A percentile compares a stretch with the other conserved stretches of the same genome.
Evolutionary conservation across 2,113 vertebrate genomes (phyloP).

Genomic region (Caloenas nicobarica): DNA sequence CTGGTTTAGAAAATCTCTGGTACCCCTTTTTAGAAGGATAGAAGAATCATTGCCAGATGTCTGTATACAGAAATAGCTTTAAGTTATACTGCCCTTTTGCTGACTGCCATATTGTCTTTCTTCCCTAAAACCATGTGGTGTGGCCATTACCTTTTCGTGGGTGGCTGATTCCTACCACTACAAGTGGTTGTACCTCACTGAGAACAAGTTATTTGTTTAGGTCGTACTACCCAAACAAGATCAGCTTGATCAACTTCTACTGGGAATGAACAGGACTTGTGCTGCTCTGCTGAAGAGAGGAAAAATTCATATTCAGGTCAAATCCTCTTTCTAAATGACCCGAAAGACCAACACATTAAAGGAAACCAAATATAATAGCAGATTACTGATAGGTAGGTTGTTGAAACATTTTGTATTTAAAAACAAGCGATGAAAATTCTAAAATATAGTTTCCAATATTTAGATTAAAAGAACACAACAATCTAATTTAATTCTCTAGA

Average conservation of each 20-base stretch:
- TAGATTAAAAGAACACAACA: not conserved
- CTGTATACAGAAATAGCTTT: too few relatives aligned
- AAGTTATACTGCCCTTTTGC: too few relatives aligned
- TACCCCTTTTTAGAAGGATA: too few relatives aligned
- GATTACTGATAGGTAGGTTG: fast-evolving
- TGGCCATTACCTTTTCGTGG: not conserved
- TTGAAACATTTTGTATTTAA: not conserved
- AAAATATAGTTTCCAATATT: not conserved
- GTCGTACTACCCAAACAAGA: not conserved
- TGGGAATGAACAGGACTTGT: not conserved
- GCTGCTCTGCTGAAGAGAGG: not conserved
- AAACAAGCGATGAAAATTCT: not conserved
- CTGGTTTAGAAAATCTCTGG: too few relatives aligned
- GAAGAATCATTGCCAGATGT: too few relatives aligned
- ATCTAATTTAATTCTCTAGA: not conserved
- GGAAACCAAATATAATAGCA: not conserved
- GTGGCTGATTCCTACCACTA: not conserved
- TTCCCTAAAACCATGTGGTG: too few relatives aligned
- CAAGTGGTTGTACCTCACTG: not conserved
- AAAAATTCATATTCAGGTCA: not conserved
- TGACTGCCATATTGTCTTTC: too few relatives aligned
- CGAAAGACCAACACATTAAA: not conserved
- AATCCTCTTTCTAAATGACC: not conserved
- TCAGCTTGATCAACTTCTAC: not conserved
- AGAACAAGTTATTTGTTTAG: not conserved